Conservation (phyloP, 2,888 invertebrate species). For the Blomia tropicalis region DNA sequence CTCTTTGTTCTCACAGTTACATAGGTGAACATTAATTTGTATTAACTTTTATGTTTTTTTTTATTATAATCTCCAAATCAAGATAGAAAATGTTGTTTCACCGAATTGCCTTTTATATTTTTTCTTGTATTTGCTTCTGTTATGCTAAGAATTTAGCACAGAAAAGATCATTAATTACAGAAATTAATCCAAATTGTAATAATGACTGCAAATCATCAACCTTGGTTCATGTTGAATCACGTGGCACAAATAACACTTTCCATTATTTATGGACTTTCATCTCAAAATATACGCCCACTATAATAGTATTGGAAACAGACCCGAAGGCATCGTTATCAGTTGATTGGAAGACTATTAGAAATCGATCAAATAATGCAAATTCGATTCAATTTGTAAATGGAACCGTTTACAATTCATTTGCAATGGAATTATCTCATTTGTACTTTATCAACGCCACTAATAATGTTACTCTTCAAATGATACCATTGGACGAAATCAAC, state of each 20-base stretch:
- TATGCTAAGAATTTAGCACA: no score
- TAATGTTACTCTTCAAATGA: neutral
- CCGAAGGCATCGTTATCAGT: neutral
- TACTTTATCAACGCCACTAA: neutral
- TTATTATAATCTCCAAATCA: no score
- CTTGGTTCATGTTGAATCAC: slow-evolving; percentile 9
- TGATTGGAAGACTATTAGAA: slow-evolving; percentile 5
- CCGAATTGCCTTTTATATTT: no score
- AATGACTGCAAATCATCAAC: neutral
- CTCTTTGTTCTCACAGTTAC: no score
- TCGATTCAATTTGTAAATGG: neutral
- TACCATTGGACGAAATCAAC: neutral
- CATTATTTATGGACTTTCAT: slow-evolving; percentile 19
- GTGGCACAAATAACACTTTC: neutral
- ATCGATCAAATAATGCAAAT: neutral
- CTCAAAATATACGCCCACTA: neutral
- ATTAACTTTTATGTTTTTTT: no score
- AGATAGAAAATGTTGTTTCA: no score
- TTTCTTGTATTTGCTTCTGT: no score
- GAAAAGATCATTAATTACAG: neutral
- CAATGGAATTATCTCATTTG: neutral
- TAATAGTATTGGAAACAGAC: slow-evolving; percentile 1
- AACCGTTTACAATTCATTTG: neutral
- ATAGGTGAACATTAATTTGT: no score
- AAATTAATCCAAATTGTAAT: slow-evolving; percentile 10